Evolutionary conservation across 1,140 invertebrate species (phyloP).

Genomic region (Drosophila repleta): DNA sequence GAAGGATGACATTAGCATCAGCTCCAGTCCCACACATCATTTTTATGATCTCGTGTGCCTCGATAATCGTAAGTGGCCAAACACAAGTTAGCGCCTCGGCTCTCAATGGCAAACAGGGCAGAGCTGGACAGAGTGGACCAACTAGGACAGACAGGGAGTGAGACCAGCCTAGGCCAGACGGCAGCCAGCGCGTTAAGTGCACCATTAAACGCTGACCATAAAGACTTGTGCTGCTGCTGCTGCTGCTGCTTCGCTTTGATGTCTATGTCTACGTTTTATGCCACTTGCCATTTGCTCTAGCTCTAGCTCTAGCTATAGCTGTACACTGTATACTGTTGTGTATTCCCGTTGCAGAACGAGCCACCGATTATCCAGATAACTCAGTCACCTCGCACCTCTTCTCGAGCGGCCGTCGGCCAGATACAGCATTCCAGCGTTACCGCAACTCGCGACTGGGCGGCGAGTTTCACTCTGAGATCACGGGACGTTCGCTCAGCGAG

Average conservation of each 20-base stretch:
- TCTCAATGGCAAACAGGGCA: constrained; percentile 15
- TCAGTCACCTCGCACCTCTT: constrained; percentile 92
- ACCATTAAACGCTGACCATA: constrained; percentile 43
- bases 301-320: constrained; percentile 9
- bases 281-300: constrained; percentile 17
- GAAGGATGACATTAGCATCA: constrained; percentile 92
- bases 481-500: constrained; percentile 92
- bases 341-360: constrained; percentile 86
- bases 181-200: constrained; percentile 46
- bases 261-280: constrained; percentile 24
- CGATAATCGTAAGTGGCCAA: constrained; percentile 91
- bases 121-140: background rate
- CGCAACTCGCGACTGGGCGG: constrained; percentile 92
- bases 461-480: constrained; percentile 95
- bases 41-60: constrained; percentile 93
- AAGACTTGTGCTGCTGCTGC: constrained; percentile 45
- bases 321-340: constrained; percentile 4
- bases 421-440: constrained; percentile 95
- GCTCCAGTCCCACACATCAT: constrained; percentile 91
- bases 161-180: constrained; percentile 5
- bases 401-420: constrained; percentile 90
- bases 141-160: background rate
- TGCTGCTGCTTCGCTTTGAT: constrained; percentile 29
- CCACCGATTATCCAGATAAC: constrained; percentile 93
- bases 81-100: constrained; percentile 52